phyloP scores from a whole-genome alignment of 2,797 vertebrate species.

The Protosalanx chinensis region DNA sequence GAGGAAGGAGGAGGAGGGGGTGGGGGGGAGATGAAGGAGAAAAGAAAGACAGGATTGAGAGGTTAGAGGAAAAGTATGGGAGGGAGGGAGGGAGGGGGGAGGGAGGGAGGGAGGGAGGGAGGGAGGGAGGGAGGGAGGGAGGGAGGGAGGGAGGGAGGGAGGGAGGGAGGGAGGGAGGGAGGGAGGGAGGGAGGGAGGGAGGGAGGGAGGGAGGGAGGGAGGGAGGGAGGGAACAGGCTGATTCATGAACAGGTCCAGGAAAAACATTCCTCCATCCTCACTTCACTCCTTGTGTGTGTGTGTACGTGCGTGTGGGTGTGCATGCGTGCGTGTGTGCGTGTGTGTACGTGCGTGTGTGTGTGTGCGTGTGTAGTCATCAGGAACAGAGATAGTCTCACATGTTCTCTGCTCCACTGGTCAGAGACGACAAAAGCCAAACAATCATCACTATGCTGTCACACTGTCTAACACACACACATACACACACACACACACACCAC shows the following conservation, averaged over 20 bases:
- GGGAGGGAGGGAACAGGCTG: slow-evolving; percentile 2
- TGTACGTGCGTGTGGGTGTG: not conserved
- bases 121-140: not conserved
- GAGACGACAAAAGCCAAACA: not conserved
- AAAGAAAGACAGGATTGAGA: not conserved
- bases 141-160: too few species aligned
- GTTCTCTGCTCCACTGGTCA: too few species aligned
- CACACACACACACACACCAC: too few species aligned
- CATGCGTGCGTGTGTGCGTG: not conserved
- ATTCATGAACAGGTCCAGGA: too few species aligned
- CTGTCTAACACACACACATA: not conserved
- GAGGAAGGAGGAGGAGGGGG: not conserved
- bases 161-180: not conserved
- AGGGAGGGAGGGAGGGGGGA: too few species aligned
- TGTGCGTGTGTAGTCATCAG: too few species aligned
- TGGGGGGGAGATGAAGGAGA: not conserved
- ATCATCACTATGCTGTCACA: not conserved
- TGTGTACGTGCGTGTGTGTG: not conserved
- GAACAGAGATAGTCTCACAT: too few species aligned
- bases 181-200: slow-evolving; percentile 9
- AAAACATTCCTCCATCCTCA: too few species aligned
- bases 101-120: too few species aligned
- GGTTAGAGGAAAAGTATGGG: too few species aligned
- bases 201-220: too few species aligned
- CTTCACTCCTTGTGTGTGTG: not conserved